Evolutionary conservation across 2,888 invertebrate genomes (phyloP).

Genomic region (Dicyrtomina minuta): DNA sequence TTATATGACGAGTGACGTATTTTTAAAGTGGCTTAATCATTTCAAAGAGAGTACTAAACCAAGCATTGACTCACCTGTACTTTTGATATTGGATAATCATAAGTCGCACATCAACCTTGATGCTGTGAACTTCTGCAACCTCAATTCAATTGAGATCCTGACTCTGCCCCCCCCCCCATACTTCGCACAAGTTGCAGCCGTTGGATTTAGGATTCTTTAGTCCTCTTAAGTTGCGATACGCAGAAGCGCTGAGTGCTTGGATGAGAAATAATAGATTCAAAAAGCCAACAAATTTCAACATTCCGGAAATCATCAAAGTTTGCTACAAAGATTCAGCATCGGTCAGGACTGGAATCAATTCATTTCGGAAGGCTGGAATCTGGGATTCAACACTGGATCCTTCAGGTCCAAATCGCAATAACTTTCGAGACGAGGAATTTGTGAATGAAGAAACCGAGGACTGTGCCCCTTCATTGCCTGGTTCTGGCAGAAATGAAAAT

Average conservation of each 20-base stretch:
- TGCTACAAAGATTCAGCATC: constrained; percentile 6
- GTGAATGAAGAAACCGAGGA: no score
- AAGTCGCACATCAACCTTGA: constrained; percentile 53
- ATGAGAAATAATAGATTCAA: constrained; percentile 3
- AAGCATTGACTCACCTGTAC: constrained; percentile 54
- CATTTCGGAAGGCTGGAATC: constrained; percentile 15
- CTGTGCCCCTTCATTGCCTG: no score
- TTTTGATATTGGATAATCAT: constrained; percentile 55
- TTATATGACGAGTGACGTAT: constrained; percentile 33
- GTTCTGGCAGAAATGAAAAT: no score
- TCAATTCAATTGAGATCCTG: constrained; percentile 52
- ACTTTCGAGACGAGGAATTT: no score
- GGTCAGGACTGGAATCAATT: neutral
- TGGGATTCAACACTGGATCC: neutral
- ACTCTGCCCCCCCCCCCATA: constrained; percentile 54
- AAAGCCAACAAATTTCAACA: neutral
- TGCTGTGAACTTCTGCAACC: constrained; percentile 45
- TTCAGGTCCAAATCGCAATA: neutral
- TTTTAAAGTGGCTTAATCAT: constrained; percentile 54
- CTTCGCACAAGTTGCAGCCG: constrained; percentile 53
- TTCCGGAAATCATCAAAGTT: constrained; percentile 12
- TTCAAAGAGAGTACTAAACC: constrained; percentile 55
- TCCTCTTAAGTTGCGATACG: constrained; percentile 51
- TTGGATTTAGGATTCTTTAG: constrained; percentile 53
- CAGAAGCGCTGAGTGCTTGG: constrained; percentile 20